Evolutionary conservation across 2,888 invertebrate species (phyloP).

Genomic region (Leptinotarsa rubiginosa): DNA sequence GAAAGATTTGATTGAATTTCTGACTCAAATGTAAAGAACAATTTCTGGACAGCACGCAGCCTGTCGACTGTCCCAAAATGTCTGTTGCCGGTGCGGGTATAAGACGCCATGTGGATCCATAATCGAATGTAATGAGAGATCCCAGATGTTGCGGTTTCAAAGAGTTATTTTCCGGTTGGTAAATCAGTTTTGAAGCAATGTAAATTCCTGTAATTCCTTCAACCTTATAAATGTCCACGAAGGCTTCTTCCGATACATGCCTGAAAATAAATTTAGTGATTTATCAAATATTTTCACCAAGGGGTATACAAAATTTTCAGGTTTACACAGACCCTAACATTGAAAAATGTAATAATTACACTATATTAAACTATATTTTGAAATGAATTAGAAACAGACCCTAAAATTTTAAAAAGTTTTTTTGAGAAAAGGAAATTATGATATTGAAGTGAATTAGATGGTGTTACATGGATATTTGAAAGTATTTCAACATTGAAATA

Average conservation of each 20-base stretch:
- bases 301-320: no score
- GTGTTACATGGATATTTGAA: no score
- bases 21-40: constrained; percentile 91
- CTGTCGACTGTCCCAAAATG: constrained; percentile 75
- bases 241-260: constrained; percentile 82
- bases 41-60: constrained; percentile 74
- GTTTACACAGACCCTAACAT: no score
- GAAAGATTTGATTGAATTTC: constrained; percentile 85
- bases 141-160: constrained; percentile 81
- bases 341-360: no score
- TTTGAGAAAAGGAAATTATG: no score
- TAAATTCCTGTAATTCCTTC: constrained; percentile 89
- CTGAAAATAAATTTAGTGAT: constrained; percentile 64
- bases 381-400: no score
- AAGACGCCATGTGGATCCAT: constrained; percentile 85
- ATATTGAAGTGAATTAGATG: no score
- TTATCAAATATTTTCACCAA: no score
- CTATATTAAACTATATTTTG: no score
- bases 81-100: constrained; percentile 79
- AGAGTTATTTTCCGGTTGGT: constrained; percentile 67
- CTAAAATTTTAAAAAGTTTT: no score
- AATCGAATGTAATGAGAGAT: constrained; percentile 87
- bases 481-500: no score
- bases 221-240: constrained; percentile 89
- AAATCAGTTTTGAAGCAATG: constrained; percentile 83